Conservation (phyloP, 2,797 vertebrate species). For the Silurus lanzhouensis region DNA sequence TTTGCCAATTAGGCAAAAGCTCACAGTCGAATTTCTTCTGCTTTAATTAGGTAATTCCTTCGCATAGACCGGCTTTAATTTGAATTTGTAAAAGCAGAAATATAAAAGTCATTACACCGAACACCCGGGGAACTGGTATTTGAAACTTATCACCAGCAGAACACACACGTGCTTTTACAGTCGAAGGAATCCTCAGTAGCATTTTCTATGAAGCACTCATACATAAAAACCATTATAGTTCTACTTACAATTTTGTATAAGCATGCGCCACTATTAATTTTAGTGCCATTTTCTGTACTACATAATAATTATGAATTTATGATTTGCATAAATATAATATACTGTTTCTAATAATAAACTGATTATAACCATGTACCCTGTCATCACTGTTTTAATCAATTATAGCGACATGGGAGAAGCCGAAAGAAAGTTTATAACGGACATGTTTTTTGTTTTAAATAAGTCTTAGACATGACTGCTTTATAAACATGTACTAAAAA, state of each 20-base stretch:
- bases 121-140: constrained; percentile 1
- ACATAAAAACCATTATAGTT: neutral
- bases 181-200: neutral
- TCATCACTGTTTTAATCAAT: no score
- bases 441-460: no score
- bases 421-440: no score
- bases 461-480: no score
- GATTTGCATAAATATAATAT: no score
- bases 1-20: constrained; percentile 27
- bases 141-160: neutral
- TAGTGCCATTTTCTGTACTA: no score
- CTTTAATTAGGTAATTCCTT: constrained; percentile 39
- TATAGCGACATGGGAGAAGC: no score
- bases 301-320: no score
- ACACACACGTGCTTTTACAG: neutral
- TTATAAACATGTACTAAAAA: no score
- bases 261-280: neutral
- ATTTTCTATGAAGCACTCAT: neutral
- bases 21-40: constrained; percentile 17
- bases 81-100: constrained; percentile 31
- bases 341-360: neutral
- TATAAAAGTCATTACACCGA: constrained; percentile 33
- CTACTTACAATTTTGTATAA: neutral
- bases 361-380: neutral
- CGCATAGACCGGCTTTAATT: constrained; percentile 39